Evolutionary conservation across 1,140 invertebrate genomes (phyloP).

Genomic region (Planococcus citri): DNA sequence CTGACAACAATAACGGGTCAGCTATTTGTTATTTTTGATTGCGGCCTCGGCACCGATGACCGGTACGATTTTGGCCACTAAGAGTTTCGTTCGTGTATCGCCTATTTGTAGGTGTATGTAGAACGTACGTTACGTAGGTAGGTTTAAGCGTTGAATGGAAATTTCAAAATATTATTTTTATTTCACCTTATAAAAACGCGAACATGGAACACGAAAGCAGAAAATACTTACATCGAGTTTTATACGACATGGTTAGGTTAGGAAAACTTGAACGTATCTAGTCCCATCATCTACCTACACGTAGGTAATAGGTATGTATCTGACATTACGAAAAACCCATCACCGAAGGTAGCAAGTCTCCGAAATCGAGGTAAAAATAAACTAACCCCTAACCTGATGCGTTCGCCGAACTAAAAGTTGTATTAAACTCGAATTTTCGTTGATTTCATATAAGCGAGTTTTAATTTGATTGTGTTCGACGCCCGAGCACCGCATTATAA

Average conservation of each 20-base stretch:
- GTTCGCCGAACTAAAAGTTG: background rate
- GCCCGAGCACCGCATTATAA: background rate
- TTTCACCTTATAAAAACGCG: too few species aligned
- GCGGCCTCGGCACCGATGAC: background rate
- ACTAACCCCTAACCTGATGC: background rate
- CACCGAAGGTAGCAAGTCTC: background rate
- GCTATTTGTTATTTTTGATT: slow-evolving; percentile 4
- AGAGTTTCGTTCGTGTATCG: too few species aligned
- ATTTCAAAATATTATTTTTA: too few species aligned
- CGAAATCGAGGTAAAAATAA: background rate
- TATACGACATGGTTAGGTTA: too few species aligned
- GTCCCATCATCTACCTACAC: background rate
- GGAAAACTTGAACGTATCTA: too few species aligned
- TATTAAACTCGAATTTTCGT: background rate
- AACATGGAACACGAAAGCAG: too few species aligned
- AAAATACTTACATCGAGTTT: too few species aligned
- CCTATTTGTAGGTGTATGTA: too few species aligned
- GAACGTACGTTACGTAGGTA: too few species aligned
- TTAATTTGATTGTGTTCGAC: background rate
- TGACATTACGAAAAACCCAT: background rate
- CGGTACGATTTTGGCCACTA: background rate
- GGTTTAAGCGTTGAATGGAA: too few species aligned
- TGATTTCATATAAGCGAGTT: background rate
- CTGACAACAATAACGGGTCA: background rate
- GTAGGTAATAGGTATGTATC: background rate